phyloP scores from a whole-genome alignment of 1,140 invertebrate genomes.

The Procambarus virginalis region DNA sequence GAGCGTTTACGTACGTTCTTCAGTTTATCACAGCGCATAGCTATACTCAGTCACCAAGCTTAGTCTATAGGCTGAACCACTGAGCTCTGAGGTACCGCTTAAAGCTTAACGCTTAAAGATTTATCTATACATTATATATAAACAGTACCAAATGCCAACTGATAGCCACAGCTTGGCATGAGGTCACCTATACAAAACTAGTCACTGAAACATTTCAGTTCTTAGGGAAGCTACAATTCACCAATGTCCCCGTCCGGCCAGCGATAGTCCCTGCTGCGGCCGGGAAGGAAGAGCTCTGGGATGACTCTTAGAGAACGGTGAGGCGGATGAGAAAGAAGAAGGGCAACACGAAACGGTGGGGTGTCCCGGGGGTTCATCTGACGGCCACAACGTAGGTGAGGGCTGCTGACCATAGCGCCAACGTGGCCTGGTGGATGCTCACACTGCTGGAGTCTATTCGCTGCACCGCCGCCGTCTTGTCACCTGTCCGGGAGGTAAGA shows the following conservation, averaged over 20 bases:
- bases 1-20: background rate
- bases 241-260: background rate
- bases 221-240: background rate
- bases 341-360: background rate
- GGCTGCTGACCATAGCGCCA: background rate
- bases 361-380: constrained; percentile 37
- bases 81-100: background rate
- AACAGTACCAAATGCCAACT: background rate
- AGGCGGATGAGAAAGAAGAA: background rate
- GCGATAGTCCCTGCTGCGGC: background rate
- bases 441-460: constrained; percentile 60
- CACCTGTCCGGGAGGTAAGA: constrained; percentile 23
- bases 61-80: background rate
- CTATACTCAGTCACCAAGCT: background rate
- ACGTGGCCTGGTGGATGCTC: too few relatives aligned
- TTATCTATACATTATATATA: background rate
- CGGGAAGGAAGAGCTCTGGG: background rate
- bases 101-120: background rate
- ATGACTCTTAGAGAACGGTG: background rate
- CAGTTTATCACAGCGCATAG: background rate
- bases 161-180: background rate
- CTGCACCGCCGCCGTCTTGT: constrained; percentile 69
- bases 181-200: background rate
- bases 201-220: background rate
- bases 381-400: constrained; percentile 25